phyloP scores from a whole-genome alignment of 2,797 vertebrate genomes.

The Silurus lanzhouensis region DNA sequence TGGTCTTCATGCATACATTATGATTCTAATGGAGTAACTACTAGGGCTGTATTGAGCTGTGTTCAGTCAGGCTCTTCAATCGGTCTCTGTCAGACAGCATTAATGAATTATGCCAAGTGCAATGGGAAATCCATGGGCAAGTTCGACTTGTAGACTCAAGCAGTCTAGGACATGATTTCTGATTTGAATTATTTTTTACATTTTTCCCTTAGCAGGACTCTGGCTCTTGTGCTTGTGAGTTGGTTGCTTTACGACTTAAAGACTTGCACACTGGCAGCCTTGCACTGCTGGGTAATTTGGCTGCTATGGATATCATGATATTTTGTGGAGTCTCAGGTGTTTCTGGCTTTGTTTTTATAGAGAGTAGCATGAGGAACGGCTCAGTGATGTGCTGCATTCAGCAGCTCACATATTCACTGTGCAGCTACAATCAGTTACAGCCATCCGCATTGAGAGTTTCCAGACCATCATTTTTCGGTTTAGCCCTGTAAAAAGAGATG shows the following conservation, averaged over 20 bases:
- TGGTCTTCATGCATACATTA: neutral
- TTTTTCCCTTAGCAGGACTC: slow-evolving; percentile 55
- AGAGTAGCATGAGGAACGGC: slow-evolving; percentile 15
- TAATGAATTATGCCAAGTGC: neutral
- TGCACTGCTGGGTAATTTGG: slow-evolving; percentile 65
- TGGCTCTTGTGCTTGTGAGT: slow-evolving; percentile 67
- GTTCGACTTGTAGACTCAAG: neutral
- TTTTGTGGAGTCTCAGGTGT: slow-evolving; percentile 63
- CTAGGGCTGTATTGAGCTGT: neutral
- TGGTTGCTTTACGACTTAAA: slow-evolving; percentile 64
- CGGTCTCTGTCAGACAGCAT: neutral
- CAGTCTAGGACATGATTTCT: slow-evolving; percentile 32
- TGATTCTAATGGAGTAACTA: neutral
- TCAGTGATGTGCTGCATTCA: slow-evolving; percentile 60
- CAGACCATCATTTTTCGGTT: slow-evolving; percentile 68
- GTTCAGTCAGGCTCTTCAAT: neutral
- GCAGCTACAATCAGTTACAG: slow-evolving; percentile 69
- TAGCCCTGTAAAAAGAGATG: slow-evolving; percentile 53
- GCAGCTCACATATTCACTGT: slow-evolving; percentile 68
- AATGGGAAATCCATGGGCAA: slow-evolving; percentile 10
- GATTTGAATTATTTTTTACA: slow-evolving; percentile 60
- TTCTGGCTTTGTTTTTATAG: slow-evolving; percentile 58
- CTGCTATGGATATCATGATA: slow-evolving; percentile 68
- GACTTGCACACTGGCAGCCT: slow-evolving; percentile 65
- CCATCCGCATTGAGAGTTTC: slow-evolving; percentile 72